Conservation (phyloP, 2,113 vertebrate genomes). For the Phainopepla nitens region DNA sequence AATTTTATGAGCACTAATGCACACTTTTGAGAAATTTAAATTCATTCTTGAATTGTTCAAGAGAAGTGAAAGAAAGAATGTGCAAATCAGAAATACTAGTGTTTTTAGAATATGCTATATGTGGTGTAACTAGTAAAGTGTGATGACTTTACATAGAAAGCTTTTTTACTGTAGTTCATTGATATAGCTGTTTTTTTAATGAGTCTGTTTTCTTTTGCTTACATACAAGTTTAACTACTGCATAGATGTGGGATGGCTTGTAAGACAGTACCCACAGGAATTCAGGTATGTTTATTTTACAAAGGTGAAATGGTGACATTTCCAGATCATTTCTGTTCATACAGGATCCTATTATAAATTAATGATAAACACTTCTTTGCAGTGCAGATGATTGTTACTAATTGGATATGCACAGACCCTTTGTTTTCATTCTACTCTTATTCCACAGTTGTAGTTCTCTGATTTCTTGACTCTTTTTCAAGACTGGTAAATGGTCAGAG, state of each 20-base stretch:
- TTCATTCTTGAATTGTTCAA: not conserved
- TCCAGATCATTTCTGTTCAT: not conserved
- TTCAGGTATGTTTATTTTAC: slow-evolving; percentile 79
- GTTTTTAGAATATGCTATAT: not conserved
- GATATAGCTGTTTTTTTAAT: not conserved
- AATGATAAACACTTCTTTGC: not conserved
- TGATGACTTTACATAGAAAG: not conserved
- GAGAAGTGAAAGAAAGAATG: not conserved
- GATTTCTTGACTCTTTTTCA: not conserved
- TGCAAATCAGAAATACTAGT: not conserved
- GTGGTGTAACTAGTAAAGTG: not conserved
- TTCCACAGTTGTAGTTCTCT: not conserved
- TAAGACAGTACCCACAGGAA: slow-evolving; percentile 87
- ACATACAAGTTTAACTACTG: slow-evolving; percentile 92
- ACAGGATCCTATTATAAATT: not conserved
- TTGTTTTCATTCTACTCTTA: not conserved
- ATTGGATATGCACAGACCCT: not conserved
- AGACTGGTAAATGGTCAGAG: not conserved
- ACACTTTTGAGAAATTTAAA: not conserved
- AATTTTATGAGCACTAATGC: not conserved
- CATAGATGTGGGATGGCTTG: slow-evolving; percentile 91
- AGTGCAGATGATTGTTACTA: not conserved
- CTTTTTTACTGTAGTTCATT: not conserved
- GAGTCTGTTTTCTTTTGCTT: not conserved
- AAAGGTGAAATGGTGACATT: not conserved